Conservation (phyloP, 2,113 vertebrate genomes). For the Austrofundulus limnaeus region DNA sequence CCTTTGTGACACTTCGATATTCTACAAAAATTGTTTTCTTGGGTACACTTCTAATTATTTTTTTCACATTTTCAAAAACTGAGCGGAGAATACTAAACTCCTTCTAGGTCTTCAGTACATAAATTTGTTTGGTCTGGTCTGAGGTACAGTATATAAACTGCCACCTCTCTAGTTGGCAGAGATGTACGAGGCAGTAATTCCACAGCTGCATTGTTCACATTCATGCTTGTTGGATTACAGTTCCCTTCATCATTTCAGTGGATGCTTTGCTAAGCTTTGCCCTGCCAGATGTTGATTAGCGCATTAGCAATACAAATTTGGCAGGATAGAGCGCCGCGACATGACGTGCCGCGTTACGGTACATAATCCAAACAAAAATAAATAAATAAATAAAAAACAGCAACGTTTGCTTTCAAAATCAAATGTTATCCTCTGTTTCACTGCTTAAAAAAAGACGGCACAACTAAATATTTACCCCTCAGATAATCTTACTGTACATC, state of each 20-base stretch:
- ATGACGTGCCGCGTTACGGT: background rate
- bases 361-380: background rate
- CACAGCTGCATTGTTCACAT: background rate
- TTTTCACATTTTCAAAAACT: background rate
- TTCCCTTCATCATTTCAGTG: background rate
- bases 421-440: background rate
- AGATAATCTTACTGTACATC: background rate
- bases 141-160: background rate
- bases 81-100: background rate
- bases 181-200: background rate
- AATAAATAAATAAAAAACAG: too few species aligned
- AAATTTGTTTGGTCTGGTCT: background rate
- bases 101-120: background rate
- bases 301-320: conserved; percentile 3
- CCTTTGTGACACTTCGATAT: too few species aligned
- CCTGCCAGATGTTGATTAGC: conserved; percentile 8
- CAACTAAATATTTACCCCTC: too few species aligned
- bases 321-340: background rate
- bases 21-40: too few species aligned
- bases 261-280: background rate
- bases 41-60: background rate
- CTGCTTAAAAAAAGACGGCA: background rate
- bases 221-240: background rate
- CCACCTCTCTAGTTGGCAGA: background rate
- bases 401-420: conserved; percentile 2